phyloP scores from a whole-genome alignment of 2,113 vertebrate genomes.

The Trinectes maculatus region DNA sequence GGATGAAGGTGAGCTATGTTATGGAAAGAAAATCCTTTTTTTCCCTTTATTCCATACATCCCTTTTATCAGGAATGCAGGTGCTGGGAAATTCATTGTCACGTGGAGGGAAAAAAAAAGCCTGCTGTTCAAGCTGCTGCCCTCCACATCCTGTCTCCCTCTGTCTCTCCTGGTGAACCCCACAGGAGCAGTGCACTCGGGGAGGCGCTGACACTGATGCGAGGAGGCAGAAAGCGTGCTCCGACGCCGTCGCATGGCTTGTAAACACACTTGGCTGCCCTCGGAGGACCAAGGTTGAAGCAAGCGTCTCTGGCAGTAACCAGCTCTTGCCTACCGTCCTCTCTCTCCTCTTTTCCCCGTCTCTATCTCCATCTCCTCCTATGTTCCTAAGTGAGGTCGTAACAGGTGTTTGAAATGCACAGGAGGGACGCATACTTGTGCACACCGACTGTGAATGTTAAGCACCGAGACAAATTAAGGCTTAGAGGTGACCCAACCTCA shows the following conservation, averaged over 20 bases:
- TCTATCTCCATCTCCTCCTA: conserved; percentile 1
- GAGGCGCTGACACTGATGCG: conserved; percentile 66
- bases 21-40: no score
- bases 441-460: conserved; percentile 28
- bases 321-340: neutral
- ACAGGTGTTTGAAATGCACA: conserved; percentile 68
- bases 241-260: conserved; percentile 60
- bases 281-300: conserved; percentile 54
- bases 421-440: conserved; percentile 54
- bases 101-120: conserved; percentile 1
- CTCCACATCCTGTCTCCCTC: conserved; percentile 6
- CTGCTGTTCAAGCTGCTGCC: neutral
- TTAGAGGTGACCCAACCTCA: conserved; percentile 37
- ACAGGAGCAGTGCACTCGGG: conserved; percentile 50
- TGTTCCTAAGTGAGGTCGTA: conserved; percentile 61
- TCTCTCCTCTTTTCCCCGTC: neutral
- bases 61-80: neutral
- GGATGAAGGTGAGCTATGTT: no score
- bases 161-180: conserved; percentile 32
- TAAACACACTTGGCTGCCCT: conserved; percentile 74
- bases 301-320: conserved; percentile 57
- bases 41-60: no score
- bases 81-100: neutral
- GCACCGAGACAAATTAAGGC: conserved; percentile 34
- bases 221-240: conserved; percentile 68